Percentiles rank a stretch among this genome's conserved stretches.
Conservation (phyloP, 2,888 invertebrate genomes). For the Apamea anceps region DNA sequence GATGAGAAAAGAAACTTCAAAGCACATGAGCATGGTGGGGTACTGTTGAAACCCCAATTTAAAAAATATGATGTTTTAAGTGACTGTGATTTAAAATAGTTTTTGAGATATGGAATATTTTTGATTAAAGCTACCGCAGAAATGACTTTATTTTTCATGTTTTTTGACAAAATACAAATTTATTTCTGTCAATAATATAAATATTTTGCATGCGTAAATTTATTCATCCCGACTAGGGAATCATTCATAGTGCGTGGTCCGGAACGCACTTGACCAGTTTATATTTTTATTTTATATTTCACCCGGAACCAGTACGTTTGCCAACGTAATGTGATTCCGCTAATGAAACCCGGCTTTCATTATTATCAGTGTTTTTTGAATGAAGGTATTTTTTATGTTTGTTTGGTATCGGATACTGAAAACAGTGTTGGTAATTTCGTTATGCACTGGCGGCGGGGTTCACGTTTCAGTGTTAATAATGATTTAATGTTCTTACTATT, state of each 20-base stretch:
- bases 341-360: conserved; percentile 70
- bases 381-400: conserved; percentile 48
- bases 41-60: too few relatives aligned
- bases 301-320: conserved; percentile 56
- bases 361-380: conserved; percentile 62
- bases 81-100: not conserved
- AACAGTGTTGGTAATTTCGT: conserved; percentile 30
- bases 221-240: not conserved
- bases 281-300: conserved; percentile 64
- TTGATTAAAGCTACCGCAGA: not conserved
- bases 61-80: not conserved
- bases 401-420: conserved; percentile 36
- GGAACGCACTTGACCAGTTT: conserved; percentile 14
- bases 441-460: conserved; percentile 34
- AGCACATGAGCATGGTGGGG: too few relatives aligned
- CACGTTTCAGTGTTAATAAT: conserved; percentile 5
- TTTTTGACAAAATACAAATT: not conserved
- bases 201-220: not conserved
- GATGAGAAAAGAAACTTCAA: not conserved
- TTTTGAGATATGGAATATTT: not conserved
- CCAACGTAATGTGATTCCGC: conserved; percentile 68
- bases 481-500: not conserved
- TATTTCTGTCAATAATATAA: not conserved
- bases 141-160: not conserved
- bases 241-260: not conserved